phyloP scores from a whole-genome alignment of 2,113 vertebrate species.

The Eptatretus burgeri region DNA sequence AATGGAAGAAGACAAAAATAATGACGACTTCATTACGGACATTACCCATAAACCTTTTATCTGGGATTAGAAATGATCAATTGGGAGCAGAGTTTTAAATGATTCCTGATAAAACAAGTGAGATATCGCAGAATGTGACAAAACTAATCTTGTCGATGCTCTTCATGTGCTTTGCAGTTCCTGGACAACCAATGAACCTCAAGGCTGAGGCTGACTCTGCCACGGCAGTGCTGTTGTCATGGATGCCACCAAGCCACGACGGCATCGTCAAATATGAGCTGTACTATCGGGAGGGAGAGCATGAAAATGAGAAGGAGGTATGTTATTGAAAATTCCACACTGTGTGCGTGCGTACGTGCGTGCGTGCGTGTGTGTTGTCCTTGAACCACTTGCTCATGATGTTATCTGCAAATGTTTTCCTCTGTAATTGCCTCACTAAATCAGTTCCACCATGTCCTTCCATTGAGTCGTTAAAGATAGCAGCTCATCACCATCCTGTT shows the following conservation, averaged over 20 bases:
- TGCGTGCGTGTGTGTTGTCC: neutral
- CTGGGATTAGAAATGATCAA: constrained; percentile 2
- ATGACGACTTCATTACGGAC: neutral
- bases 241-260: constrained; percentile 66
- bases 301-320: constrained; percentile 32
- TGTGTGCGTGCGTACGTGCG: neutral
- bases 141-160: neutral
- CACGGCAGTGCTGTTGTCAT: constrained; percentile 74
- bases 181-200: constrained; percentile 71
- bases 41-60: neutral
- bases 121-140: constrained; percentile 9
- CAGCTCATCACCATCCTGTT: neutral
- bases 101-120: neutral
- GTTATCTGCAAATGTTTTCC: neutral
- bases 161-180: constrained; percentile 25
- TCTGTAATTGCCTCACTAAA: neutral
- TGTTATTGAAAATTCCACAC: neutral
- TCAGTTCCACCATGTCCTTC: neutral
- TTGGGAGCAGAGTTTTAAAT: neutral
- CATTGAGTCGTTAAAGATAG: neutral
- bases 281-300: constrained; percentile 71
- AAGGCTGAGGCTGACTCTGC: constrained; percentile 91
- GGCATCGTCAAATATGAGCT: constrained; percentile 71
- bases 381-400: neutral
- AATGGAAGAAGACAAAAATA: neutral